Percentiles rank a stretch among this genome's conserved stretches.
phyloP scores from a whole-genome alignment of 1,140 invertebrate genomes.

The Physella acuta region DNA sequence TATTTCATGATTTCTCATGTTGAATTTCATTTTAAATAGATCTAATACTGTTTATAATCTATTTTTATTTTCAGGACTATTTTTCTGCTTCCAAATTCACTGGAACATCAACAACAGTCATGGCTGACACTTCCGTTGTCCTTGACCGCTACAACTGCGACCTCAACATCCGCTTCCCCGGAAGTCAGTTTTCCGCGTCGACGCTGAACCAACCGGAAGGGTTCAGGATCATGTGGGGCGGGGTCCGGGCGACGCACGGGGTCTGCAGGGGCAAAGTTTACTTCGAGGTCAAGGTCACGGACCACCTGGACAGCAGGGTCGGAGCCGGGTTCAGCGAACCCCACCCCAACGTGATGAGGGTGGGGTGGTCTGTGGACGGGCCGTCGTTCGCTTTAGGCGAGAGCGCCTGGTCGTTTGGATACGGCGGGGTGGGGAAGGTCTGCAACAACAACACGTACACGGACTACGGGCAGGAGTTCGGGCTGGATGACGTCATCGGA shows the following conservation, averaged over 20 bases:
- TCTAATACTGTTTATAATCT: no score
- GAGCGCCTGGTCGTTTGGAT: background rate
- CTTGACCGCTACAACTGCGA: constrained; percentile 4
- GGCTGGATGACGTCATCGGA: background rate
- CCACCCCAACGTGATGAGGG: background rate
- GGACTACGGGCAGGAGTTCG: background rate
- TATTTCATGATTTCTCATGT: no score
- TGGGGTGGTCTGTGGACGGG: background rate
- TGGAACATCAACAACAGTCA: no score
- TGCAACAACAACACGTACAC: background rate
- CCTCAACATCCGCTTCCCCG: background rate
- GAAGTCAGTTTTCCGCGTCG: background rate
- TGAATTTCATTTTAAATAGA: no score
- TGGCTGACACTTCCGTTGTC: background rate
- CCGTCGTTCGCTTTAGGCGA: background rate
- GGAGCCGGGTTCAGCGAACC: background rate
- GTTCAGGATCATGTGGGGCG: background rate
- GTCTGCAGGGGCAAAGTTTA: background rate
- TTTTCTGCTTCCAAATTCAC: no score
- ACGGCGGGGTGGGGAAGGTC: background rate
- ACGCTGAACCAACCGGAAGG: background rate
- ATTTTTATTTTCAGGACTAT: no score
- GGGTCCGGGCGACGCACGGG: background rate
- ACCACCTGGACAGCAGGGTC: background rate
- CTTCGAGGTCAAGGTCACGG: background rate